Conservation (phyloP, 2,797 vertebrate species). For the Onychomys arenicola region DNA sequence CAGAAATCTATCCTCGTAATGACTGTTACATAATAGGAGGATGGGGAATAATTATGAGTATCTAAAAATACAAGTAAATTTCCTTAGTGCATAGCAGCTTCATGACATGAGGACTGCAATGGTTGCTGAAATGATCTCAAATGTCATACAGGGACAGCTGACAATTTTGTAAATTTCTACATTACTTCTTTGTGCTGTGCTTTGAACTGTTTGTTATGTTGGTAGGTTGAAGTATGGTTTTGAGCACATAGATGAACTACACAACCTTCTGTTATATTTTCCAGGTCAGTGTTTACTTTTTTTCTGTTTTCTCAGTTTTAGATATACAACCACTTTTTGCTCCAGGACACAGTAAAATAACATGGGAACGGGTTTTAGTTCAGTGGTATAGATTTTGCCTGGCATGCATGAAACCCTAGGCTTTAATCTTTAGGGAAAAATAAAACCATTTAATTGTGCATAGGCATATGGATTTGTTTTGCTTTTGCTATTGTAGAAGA, state of each 20-base stretch:
- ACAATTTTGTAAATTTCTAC: not conserved
- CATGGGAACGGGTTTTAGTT: too few species aligned
- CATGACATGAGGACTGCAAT: not conserved
- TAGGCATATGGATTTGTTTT: not conserved
- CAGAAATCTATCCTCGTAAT: constrained; percentile 33
- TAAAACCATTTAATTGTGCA: not conserved
- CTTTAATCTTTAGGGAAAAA: not conserved
- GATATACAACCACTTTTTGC: not conserved
- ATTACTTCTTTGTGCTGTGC: not conserved
- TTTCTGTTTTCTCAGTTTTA: constrained; percentile 16
- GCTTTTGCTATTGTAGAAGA: not conserved
- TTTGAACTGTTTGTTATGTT: not conserved
- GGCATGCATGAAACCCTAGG: not conserved
- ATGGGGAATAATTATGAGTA: constrained; percentile 37
- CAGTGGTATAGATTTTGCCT: not conserved
- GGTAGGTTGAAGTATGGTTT: not conserved
- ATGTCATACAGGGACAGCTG: not conserved
- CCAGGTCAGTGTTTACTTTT: not conserved
- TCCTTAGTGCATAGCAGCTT: not conserved
- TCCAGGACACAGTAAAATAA: not conserved
- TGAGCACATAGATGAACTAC: not conserved
- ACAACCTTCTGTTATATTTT: not conserved
- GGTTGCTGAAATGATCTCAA: not conserved
- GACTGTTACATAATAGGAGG: constrained; percentile 5
- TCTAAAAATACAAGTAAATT: constrained; percentile 35